Conservation (phyloP, 2,888 invertebrate species). For the Ariolimax columbianus region DNA sequence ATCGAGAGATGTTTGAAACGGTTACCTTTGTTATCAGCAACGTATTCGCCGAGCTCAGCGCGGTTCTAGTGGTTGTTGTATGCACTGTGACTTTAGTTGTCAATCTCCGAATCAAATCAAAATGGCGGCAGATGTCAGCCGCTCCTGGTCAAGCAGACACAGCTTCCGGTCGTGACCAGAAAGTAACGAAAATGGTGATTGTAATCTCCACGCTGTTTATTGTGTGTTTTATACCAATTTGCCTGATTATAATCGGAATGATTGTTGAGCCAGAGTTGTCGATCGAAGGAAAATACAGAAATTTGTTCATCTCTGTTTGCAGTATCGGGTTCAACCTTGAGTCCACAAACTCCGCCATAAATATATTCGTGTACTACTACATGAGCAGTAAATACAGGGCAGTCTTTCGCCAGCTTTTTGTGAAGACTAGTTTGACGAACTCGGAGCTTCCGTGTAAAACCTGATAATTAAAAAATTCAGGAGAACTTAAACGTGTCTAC, state of each 20-base stretch:
- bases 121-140: not conserved
- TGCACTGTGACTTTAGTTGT: not conserved
- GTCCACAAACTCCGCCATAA: not conserved
- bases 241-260: not conserved
- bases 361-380: not conserved
- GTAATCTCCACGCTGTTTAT: not conserved
- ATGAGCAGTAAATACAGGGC: conserved; percentile 20
- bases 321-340: not conserved
- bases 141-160: not conserved
- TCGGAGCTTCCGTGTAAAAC: too few species aligned
- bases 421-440: not conserved
- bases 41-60: not conserved
- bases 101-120: not conserved
- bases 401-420: not conserved
- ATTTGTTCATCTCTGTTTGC: not conserved
- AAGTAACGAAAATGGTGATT: not conserved
- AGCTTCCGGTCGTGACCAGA: not conserved
- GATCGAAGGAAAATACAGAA: not conserved
- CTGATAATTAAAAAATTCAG: too few species aligned
- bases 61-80: not conserved
- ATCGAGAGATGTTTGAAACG: not conserved
- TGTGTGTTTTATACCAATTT: not conserved
- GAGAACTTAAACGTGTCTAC: too few species aligned
- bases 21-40: not conserved
- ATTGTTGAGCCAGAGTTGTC: not conserved